Evolutionary conservation across 1,140 invertebrate species (phyloP), one percentile per base, ranked within the genome.

Genomic region (Hylaeus volcanicus): DNA sequence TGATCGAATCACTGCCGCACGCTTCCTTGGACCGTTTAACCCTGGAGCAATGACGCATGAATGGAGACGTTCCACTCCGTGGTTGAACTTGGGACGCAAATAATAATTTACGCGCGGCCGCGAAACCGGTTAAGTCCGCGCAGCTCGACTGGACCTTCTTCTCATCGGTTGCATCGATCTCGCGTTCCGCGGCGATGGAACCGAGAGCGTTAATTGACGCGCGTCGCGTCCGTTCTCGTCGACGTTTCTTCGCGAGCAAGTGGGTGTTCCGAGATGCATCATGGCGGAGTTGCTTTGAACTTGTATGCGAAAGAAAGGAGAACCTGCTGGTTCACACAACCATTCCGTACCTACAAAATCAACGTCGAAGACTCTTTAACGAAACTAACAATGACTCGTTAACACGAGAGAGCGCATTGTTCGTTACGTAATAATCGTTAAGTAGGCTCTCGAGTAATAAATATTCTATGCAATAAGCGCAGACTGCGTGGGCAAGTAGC

Each of bases 1-100:
- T 60, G 84, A 86, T 86, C 77, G 73, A 86, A 86, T 83, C 77
- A 81, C 84, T 69, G 84, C 81, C 81, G 68, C 78, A 78, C 75
- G 61, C 75, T 86, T 77, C 81, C 64, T 68, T 39, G 61, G 69
- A 86, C 39, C 76, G 39, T 80, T 86, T 86, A 86, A 86, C 84
- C 81, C 84, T 74, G 74, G 81, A 85, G 41, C 74, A 80, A 77
- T 86, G 81, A 86, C 81, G 81, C 63, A 61, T 70, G 61, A 43
- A 72, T 66, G 66, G 48, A 75, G 69, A 83, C 72, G 72, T 63
- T 53, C 53, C 63, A 48, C 45, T 56, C 26, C 71, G 56, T 43
- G 56, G 39, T 79, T 68, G 53, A 75, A 65, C 79, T 77, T 81
- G 66, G 48, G 26, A 63, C 66, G 37, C 45, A 41, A 45, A 70